Evolutionary conservation across 2,888 invertebrate genomes (phyloP).

Genomic region (Netelia virgata): DNA sequence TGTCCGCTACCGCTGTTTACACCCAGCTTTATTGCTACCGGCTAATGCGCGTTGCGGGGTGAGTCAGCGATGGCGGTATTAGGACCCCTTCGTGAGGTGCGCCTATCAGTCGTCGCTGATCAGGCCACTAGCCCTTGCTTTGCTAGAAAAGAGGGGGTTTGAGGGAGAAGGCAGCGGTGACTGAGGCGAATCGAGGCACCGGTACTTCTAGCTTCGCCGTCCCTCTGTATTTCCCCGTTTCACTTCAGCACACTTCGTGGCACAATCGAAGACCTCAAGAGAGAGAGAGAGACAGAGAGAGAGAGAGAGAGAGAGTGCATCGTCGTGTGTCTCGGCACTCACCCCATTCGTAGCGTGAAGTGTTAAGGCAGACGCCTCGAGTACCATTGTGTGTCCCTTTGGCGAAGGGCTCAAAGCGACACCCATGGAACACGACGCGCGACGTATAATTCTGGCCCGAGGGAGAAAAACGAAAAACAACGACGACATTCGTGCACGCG

Average conservation of each 20-base stretch:
- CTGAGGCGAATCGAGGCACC: constrained; percentile 34
- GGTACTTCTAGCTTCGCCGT: constrained; percentile 42
- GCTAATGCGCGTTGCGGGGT: constrained; percentile 77
- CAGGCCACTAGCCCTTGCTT: constrained; percentile 67
- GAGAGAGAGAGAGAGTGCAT: constrained; percentile 17
- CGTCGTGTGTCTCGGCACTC: constrained; percentile 26
- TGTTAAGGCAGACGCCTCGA: constrained; percentile 62
- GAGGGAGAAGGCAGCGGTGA: constrained; percentile 17
- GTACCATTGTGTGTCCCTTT: constrained; percentile 52
- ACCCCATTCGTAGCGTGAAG: constrained; percentile 36
- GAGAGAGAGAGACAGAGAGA: too few species aligned
- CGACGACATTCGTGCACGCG: constrained; percentile 65
- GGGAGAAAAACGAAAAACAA: constrained; percentile 14
- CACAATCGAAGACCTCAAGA: constrained; percentile 21
- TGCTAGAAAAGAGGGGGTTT: neutral
- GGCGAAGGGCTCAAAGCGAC: constrained; percentile 50
- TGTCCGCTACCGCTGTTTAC: constrained; percentile 76
- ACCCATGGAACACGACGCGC: constrained; percentile 39
- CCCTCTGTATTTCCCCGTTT: constrained; percentile 24
- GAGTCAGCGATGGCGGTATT: constrained; percentile 76
- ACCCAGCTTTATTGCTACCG: constrained; percentile 81
- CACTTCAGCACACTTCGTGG: constrained; percentile 35
- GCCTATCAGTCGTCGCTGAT: constrained; percentile 79
- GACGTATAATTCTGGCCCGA: neutral
- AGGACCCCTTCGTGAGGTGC: constrained; percentile 79